Evolutionary conservation across 2,797 vertebrate species (phyloP).

Genomic region (Trichosurus vulpecula): DNA sequence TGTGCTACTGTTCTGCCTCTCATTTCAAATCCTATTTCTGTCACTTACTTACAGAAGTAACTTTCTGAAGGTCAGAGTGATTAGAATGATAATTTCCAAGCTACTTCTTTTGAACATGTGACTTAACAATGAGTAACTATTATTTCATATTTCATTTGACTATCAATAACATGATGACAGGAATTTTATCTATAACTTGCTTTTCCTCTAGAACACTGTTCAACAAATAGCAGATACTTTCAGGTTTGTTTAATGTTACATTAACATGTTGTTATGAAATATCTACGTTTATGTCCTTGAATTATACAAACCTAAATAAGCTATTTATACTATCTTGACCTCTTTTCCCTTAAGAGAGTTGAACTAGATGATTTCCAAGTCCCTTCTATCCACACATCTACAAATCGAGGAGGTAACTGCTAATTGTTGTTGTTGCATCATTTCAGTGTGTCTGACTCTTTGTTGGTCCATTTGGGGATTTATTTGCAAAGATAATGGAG

Average conservation of each 20-base stretch:
- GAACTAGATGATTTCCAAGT: not conserved
- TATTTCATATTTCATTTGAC: not conserved
- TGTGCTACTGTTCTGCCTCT: not conserved
- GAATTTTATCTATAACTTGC: not conserved
- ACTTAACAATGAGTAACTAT: not conserved
- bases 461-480: not conserved
- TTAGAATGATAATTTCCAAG: not conserved
- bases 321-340: not conserved
- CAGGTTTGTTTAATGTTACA: not conserved
- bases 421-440: not conserved
- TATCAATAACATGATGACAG: not conserved
- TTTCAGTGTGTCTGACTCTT: not conserved
- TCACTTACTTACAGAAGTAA: not conserved
- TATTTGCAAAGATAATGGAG: not conserved
- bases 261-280: not conserved
- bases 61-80: not conserved
- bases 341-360: not conserved
- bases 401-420: not conserved
- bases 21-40: not conserved
- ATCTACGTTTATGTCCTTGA: not conserved
- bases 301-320: not conserved
- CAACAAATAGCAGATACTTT: not conserved
- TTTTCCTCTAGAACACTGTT: not conserved
- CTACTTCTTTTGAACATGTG: not conserved
- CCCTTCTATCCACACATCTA: not conserved